Evolutionary conservation across 2,888 invertebrate species (phyloP).

Genomic region (Xestoiulus laeticollis): DNA sequence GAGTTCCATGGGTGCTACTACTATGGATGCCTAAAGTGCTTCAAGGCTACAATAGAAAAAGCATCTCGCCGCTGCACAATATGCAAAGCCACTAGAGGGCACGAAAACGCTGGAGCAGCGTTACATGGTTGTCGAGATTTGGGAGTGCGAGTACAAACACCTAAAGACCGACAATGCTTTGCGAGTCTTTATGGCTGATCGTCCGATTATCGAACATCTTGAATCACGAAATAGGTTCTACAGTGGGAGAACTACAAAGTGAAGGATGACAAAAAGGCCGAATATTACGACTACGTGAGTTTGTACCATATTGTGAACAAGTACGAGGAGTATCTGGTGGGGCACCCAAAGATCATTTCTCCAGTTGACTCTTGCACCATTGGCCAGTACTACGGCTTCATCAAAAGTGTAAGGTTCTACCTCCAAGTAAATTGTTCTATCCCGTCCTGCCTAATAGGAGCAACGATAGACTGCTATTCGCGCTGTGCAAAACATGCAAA

Average conservation of each 20-base stretch:
- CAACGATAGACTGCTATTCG: neutral
- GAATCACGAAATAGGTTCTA: no score
- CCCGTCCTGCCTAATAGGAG: constrained; percentile 2
- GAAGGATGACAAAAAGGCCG: constrained; percentile 51
- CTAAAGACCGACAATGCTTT: constrained; percentile 55
- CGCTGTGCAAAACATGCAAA: constrained; percentile 38
- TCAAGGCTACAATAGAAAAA: neutral
- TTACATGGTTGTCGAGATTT: constrained; percentile 54
- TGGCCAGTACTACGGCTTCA: neutral
- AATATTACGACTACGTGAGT: constrained; percentile 58
- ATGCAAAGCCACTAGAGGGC: neutral
- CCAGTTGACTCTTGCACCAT: neutral
- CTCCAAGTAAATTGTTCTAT: neutral
- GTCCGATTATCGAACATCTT: neutral
- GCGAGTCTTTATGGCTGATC: neutral
- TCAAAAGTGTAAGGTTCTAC: constrained; percentile 48
- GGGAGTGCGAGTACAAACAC: constrained; percentile 59
- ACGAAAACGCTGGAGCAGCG: neutral
- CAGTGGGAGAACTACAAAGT: no score
- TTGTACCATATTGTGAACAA: constrained; percentile 60
- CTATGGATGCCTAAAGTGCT: constrained; percentile 58
- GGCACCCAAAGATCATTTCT: constrained; percentile 56
- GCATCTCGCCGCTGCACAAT: neutral
- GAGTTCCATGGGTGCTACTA: constrained; percentile 57
- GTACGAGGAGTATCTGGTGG: constrained; percentile 58